phyloP scores from a whole-genome alignment of 2,888 invertebrate genomes.

The Oscheius sp. region DNA sequence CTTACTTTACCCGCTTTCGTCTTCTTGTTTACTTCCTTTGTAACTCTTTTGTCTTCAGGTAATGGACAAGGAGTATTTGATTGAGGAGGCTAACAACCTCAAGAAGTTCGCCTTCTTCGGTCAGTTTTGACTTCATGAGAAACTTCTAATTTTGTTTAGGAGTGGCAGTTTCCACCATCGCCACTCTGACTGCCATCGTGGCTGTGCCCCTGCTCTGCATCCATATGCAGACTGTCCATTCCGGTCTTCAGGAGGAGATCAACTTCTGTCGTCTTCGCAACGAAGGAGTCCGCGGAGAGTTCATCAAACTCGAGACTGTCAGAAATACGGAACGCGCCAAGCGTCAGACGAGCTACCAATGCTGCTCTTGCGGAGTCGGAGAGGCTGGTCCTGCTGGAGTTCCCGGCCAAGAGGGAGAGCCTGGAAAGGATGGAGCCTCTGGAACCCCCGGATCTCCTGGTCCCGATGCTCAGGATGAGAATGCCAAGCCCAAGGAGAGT shows the following conservation, averaged over 20 bases:
- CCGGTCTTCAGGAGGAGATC: slow-evolving; percentile 62
- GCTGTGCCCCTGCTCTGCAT: slow-evolving; percentile 71
- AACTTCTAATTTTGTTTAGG: slow-evolving; percentile 37
- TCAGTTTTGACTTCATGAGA: neutral
- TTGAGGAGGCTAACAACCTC: slow-evolving; percentile 37
- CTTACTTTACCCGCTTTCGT: too few species aligned
- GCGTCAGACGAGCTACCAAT: slow-evolving; percentile 31
- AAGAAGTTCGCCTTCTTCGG: slow-evolving; percentile 40
- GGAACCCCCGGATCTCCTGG: slow-evolving; percentile 38
- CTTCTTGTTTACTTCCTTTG: neutral
- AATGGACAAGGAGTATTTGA: slow-evolving; percentile 50
- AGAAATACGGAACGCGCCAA: slow-evolving; percentile 21
- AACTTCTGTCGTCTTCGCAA: slow-evolving; percentile 55
- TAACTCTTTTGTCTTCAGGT: slow-evolving; percentile 12
- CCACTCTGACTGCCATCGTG: slow-evolving; percentile 64
- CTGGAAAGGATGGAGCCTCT: slow-evolving; percentile 33
- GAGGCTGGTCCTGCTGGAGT: slow-evolving; percentile 36
- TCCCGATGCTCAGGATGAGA: slow-evolving; percentile 35
- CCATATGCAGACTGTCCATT: slow-evolving; percentile 68
- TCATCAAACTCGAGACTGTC: slow-evolving; percentile 41
- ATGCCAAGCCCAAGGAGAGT: slow-evolving; percentile 33
- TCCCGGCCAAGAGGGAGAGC: slow-evolving; percentile 37
- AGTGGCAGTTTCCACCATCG: slow-evolving; percentile 64
- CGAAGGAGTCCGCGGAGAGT: slow-evolving; percentile 45
- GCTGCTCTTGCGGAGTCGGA: slow-evolving; percentile 40